A percentile compares a stretch with the other conserved stretches of the same genome.
Evolutionary conservation across 2,888 invertebrate species (phyloP).

Genomic region (Heteropelma amictum): DNA sequence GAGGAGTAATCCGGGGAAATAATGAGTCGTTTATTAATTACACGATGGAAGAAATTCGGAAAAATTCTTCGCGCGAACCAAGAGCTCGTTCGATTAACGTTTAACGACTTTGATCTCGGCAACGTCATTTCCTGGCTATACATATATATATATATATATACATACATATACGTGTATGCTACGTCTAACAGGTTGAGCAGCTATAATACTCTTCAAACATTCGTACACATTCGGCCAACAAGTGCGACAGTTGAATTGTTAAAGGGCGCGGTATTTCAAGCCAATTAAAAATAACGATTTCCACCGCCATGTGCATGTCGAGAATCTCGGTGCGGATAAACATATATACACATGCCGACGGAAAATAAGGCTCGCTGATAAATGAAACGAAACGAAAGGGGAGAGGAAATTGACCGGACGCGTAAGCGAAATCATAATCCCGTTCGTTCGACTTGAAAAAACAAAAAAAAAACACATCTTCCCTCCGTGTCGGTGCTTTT

Average conservation of each 20-base stretch:
- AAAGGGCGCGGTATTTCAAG: constrained; percentile 61
- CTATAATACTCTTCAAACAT: constrained; percentile 30
- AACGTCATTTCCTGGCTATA: constrained; percentile 4
- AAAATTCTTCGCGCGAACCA: constrained; percentile 41
- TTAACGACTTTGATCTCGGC: constrained; percentile 28
- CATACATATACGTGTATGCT: background rate
- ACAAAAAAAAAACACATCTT: too few species aligned
- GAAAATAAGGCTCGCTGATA: constrained; percentile 24
- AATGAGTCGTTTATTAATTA: constrained; percentile 50
- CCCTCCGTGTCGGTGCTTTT: background rate
- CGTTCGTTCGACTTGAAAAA: constrained; percentile 18
- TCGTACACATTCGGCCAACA: constrained; percentile 21
- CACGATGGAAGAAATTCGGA: constrained; percentile 13
- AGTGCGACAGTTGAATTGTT: constrained; percentile 33
- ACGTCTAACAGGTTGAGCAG: constrained; percentile 7
- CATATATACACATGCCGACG: constrained; percentile 18
- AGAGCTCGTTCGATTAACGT: constrained; percentile 29
- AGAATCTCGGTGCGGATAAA: too few species aligned
- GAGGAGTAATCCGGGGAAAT: constrained; percentile 3
- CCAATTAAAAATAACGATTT: constrained; percentile 72
- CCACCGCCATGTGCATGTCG: constrained; percentile 48
- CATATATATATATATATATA: too few species aligned
- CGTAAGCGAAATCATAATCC: constrained; percentile 39
- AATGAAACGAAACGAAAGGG: constrained; percentile 7
- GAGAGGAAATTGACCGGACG: constrained; percentile 16